Conservation (phyloP, 2,888 invertebrate species). For the Drosophila antonietae region DNA sequence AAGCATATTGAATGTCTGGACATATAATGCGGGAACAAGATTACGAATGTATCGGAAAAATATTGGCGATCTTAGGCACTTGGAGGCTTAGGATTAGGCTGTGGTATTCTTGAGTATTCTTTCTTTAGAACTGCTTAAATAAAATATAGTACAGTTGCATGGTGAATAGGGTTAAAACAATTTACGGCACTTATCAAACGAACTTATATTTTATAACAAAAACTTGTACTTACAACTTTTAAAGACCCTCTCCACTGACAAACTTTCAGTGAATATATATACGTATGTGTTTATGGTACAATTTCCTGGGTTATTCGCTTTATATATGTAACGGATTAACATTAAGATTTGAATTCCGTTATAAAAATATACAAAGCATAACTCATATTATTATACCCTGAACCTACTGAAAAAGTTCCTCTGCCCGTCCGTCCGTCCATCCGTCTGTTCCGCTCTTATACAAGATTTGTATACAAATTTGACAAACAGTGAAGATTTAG, state of each 20-base stretch:
- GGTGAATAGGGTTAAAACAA: no score
- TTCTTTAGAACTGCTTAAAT: background rate
- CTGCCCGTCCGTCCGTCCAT: no score
- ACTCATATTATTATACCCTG: background rate
- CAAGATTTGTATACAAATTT: background rate
- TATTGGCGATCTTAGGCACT: background rate
- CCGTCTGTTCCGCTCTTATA: no score
- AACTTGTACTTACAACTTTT: background rate
- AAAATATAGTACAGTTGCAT: background rate
- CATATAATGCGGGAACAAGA: no score
- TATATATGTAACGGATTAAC: background rate
- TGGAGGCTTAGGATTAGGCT: no score
- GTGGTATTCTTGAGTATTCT: background rate
- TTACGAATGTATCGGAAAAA: background rate
- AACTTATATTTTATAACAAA: background rate
- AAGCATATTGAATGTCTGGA: background rate
- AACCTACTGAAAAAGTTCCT: no score
- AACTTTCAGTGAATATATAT: background rate
- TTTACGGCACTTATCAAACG: no score
- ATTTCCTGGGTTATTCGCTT: constrained; percentile 14
- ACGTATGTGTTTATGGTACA: constrained; percentile 16
- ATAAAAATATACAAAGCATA: constrained; percentile 3
- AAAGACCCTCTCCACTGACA: background rate
- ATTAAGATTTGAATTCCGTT: background rate
- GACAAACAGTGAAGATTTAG: no score